These are phyloP conservation scores for Mellivora capensis DNA, from an alignment of 2,113 vertebrate species.

Conservation along the genomic window DNA sequence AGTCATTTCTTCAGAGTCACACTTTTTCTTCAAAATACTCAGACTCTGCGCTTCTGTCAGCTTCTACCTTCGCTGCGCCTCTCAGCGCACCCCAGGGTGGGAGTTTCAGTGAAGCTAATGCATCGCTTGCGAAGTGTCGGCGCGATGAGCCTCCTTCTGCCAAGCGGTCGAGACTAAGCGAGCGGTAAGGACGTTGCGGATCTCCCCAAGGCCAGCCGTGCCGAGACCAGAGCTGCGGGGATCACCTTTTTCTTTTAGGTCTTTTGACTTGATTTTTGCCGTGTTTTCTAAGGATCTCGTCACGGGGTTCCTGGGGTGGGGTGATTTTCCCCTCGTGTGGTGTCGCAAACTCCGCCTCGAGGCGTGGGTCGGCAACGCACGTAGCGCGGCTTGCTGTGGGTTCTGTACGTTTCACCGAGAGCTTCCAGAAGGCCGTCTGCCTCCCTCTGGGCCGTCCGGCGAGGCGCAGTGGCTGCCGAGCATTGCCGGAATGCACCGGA, in stretches of 20 bases:
- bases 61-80: neutral
- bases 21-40: neutral
- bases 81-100: rapidly evolving
- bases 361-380: neutral
- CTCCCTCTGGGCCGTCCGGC: neutral
- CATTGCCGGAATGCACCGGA: neutral
- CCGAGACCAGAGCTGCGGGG: neutral
- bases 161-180: neutral
- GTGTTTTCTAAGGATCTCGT: neutral
- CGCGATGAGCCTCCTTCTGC: rapidly evolving
- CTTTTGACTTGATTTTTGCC: neutral
- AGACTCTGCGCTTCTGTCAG: neutral
- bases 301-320: neutral
- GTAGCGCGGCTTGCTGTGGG: neutral
- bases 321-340: neutral
- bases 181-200: neutral
- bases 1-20: neutral
- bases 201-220: neutral
- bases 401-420: neutral
- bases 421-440: neutral
- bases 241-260: neutral
- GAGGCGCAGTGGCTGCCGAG: neutral
- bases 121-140: neutral
- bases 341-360: neutral
- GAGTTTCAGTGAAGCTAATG: neutral